Conservation (phyloP, 2,113 vertebrate genomes). For the Murina feae region DNA sequence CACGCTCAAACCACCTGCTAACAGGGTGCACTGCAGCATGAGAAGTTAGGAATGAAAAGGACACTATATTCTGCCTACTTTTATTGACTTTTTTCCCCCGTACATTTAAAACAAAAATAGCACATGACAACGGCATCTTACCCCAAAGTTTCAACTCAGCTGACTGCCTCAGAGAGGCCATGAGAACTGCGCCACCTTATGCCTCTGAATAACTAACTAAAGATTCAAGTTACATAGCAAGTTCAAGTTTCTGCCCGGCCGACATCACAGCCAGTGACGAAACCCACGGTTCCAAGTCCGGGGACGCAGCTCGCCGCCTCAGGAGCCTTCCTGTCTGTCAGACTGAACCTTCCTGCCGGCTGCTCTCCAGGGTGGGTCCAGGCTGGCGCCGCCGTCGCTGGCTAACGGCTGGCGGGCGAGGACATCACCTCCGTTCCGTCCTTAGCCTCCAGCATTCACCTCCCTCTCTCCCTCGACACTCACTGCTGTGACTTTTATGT, state of each 20-base stretch:
- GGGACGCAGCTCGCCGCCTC: background rate
- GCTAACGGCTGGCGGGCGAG: background rate
- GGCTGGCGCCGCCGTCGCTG: background rate
- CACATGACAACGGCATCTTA: background rate
- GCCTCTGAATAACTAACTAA: background rate
- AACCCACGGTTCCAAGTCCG: background rate
- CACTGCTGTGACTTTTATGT: background rate
- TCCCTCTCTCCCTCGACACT: background rate
- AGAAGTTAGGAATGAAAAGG: no score
- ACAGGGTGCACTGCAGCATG: fast-evolving
- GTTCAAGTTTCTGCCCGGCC: slow-evolving; percentile 2
- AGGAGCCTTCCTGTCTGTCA: background rate
- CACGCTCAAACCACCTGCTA: background rate
- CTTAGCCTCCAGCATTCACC: background rate
- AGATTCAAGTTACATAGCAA: background rate
- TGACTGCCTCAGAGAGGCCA: background rate
- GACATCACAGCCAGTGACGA: background rate
- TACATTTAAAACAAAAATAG: slow-evolving; percentile 31
- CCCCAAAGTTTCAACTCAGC: background rate
- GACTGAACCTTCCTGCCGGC: background rate
- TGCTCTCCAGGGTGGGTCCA: background rate
- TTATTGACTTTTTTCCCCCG: slow-evolving; percentile 58
- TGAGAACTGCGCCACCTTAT: background rate
- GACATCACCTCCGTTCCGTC: background rate
- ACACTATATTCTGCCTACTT: background rate